Percentiles rank a stretch among this genome's conserved stretches.
Conservation (phyloP, 2,888 invertebrate species). For the Drosophila siamana region DNA sequence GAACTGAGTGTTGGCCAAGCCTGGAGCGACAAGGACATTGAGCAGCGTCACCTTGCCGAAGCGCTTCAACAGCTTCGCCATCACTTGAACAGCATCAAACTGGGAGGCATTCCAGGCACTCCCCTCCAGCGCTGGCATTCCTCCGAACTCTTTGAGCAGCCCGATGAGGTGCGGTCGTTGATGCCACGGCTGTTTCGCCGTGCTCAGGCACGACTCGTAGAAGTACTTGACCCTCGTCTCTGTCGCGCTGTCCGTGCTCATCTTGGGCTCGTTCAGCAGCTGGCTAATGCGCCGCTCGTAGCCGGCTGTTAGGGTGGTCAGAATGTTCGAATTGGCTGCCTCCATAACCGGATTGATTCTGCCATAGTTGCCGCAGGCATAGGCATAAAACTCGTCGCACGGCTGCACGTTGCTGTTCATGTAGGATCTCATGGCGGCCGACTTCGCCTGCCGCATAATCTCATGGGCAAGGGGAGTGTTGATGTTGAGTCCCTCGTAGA, state of each 20-base stretch:
- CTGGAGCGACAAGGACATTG: constrained; percentile 71
- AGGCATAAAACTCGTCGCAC: constrained; percentile 80
- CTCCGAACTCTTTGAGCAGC: constrained; percentile 78
- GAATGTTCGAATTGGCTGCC: constrained; percentile 23
- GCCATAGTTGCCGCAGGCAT: constrained; percentile 82
- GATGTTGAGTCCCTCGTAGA: constrained; percentile 60
- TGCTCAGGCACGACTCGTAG: constrained; percentile 81
- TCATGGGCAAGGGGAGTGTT: constrained; percentile 64
- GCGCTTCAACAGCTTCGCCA: constrained; percentile 72
- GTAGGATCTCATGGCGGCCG: constrained; percentile 77
- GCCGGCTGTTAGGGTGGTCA: constrained; percentile 51
- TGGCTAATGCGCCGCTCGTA: constrained; percentile 71
- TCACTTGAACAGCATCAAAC: constrained; percentile 78
- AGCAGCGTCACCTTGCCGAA: constrained; percentile 78
- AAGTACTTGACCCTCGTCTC: constrained; percentile 82
- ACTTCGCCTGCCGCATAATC: constrained; percentile 77
- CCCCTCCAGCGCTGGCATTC: constrained; percentile 81
- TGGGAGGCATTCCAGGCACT: constrained; percentile 69
- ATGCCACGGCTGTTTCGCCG: constrained; percentile 14
- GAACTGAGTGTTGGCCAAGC: constrained; percentile 67
- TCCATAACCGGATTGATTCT: constrained; percentile 65
- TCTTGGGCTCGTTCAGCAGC: constrained; percentile 62
- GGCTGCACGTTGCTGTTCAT: constrained; percentile 67
- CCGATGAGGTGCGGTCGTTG: constrained; percentile 61
- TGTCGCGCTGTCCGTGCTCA: constrained; percentile 70